Evolutionary conservation across 1,140 invertebrate species (phyloP).

Genomic region (Drosophila ficusphila): DNA sequence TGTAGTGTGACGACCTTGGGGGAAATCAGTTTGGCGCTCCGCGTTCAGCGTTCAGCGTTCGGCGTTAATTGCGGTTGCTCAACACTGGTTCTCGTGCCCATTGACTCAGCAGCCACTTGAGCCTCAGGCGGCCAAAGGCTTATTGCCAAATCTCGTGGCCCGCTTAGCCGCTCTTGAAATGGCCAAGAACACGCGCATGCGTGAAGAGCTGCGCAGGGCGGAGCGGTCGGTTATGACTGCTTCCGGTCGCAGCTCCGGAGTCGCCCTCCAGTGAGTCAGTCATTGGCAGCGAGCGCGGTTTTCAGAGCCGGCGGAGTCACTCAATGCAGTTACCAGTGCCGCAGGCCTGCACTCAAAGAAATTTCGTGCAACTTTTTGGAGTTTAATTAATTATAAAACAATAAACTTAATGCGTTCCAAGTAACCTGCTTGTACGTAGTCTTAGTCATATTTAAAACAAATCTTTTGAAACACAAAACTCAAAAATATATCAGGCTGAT

Average conservation of each 20-base stretch:
- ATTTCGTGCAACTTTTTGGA: neutral
- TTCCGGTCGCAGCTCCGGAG: constrained; percentile 57
- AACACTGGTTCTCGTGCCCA: constrained; percentile 51
- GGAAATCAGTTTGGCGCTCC: constrained; percentile 30
- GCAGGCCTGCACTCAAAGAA: constrained; percentile 30
- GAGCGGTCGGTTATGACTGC: constrained; percentile 64
- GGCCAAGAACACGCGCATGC: constrained; percentile 69
- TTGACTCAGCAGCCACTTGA: constrained; percentile 30
- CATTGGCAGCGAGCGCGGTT: constrained; percentile 19
- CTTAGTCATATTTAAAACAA: no score
- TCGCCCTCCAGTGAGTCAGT: constrained; percentile 63
- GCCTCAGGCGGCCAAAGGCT: constrained; percentile 6
- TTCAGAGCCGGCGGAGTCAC: constrained; percentile 28
- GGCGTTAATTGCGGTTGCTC: constrained; percentile 64
- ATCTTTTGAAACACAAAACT: no score
- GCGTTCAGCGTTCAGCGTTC: neutral
- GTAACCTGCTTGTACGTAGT: no score
- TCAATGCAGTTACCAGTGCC: constrained; percentile 50
- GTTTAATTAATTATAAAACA: neutral
- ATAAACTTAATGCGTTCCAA: no score
- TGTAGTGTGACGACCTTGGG: constrained; percentile 62
- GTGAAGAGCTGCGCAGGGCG: constrained; percentile 48
- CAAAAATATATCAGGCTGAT: no score
- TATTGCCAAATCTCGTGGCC: constrained; percentile 55
- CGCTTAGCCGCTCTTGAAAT: constrained; percentile 45